Conservation (phyloP, 2,113 vertebrate species). For the Trachemys scripta region DNA sequence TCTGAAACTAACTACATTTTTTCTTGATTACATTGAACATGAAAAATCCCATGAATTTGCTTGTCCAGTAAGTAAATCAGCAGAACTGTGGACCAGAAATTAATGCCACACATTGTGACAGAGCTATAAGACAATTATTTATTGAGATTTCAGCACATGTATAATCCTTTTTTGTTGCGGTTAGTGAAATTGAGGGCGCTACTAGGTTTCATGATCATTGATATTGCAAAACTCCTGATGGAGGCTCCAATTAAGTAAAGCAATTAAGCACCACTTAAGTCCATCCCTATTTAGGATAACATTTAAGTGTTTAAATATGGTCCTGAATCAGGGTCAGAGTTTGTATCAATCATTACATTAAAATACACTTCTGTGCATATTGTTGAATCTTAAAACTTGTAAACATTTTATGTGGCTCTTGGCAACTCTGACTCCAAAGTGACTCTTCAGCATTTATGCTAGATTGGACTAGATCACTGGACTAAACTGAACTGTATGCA, state of each 20-base stretch:
- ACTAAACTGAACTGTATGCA: background rate
- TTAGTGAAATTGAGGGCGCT: background rate
- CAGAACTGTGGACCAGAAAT: background rate
- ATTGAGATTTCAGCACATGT: background rate
- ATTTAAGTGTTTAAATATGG: background rate
- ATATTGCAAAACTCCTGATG: background rate
- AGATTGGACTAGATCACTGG: background rate
- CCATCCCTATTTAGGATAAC: background rate
- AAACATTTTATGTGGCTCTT: background rate
- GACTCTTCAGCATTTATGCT: background rate
- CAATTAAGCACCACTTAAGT: background rate
- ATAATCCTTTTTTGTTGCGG: background rate
- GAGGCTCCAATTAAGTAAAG: background rate
- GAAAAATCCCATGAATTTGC: background rate
- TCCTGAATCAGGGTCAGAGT: background rate
- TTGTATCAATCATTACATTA: background rate
- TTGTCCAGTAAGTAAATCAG: background rate
- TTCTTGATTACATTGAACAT: background rate
- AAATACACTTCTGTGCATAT: background rate
- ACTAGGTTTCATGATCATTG: background rate
- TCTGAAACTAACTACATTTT: background rate
- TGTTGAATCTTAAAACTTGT: background rate
- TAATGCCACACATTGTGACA: background rate
- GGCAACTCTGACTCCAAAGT: background rate
- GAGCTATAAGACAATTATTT: background rate